These are phyloP conservation scores for Coregonus clupeaformis DNA, from an alignment of 2,113 vertebrate species.

Conservation along the genomic window DNA sequence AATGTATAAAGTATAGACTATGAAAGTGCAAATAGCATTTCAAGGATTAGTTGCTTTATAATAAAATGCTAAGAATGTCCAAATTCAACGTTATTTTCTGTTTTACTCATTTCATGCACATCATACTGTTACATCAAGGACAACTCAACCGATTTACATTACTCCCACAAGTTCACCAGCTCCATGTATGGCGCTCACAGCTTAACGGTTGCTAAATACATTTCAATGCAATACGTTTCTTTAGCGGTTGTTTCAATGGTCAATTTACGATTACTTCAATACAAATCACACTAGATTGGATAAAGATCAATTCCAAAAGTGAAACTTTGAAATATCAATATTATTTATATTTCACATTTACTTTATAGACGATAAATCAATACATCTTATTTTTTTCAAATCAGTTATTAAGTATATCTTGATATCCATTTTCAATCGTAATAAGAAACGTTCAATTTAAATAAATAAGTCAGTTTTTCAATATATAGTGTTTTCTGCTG, in stretches of 20 bases:
- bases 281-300: conserved; percentile 62
- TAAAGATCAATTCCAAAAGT: conserved; percentile 55
- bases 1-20: conserved; percentile 99
- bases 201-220: conserved; percentile 66
- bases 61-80: conserved; percentile 79
- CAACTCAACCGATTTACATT: conserved; percentile 66
- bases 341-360: conserved; percentile 9
- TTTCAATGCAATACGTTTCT: conserved; percentile 61
- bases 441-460: conserved; percentile 18
- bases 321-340: conserved; percentile 20
- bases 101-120: conserved; percentile 74
- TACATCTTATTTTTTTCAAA: conserved; percentile 28
- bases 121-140: conserved; percentile 73
- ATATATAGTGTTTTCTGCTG: too few species aligned
- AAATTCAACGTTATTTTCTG: conserved; percentile 71
- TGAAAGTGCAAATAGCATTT: conserved; percentile 99
- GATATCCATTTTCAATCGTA: conserved; percentile 21
- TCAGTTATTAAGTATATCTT: conserved; percentile 30
- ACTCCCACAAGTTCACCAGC: conserved; percentile 65
- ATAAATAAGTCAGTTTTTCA: conserved; percentile 37
- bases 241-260: conserved; percentile 31
- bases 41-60: conserved; percentile 93
- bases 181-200: conserved; percentile 70
- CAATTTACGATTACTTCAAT: conserved; percentile 27
- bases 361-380: conserved; percentile 31